Base-by-base conservation (phyloP, 1,140 invertebrate species). In the Drosophila teissieri region DNA sequence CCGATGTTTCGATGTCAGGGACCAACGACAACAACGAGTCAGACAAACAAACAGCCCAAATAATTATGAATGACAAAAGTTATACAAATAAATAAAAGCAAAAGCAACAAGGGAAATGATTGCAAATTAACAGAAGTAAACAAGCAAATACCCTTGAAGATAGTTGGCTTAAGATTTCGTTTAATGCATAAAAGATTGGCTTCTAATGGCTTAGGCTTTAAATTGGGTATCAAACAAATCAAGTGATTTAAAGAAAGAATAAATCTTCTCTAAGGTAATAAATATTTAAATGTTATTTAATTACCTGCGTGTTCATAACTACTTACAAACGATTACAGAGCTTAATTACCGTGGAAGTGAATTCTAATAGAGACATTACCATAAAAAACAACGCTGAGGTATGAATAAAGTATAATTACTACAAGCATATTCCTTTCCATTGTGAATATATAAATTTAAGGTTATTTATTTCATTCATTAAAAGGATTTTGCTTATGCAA, bases 41-140 rank as follows among this genome's bases (percentile, higher is more conserved):
- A 70, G 45, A 70, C 65, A 69, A 69, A 68, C 79, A 74, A 88
- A 78, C 84, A 80, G 77, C 63, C 72, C 84, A 83, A 89, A 89
- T 89, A 88, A 88, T 89, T 89, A 88, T 88, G 84, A 88, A 78
- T 88, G 84, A 78, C 84, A 88, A 88, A 88, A 89, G 84, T 89
- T 89, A 80, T 56, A 84, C 80, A 89, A 89, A 84, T 83, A 81
- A 77, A 83, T 68, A 70, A 82, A 55, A 58, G 11, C 39, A 69
- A 77, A 58, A 36, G 39, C 22, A 52, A 70, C 54, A 44, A 56
- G 44, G 60, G 42, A 62, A 34, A 55, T 63, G 24, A 51, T 46
- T 55, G 24, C 2, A 53, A 46, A 54, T 40, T 19, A 64, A n/a
- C 14, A 15, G 31, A 46, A 46, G 34, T 17, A 40, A 44, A 55